These are phyloP conservation scores for Tympanoctomys barrerae DNA, from an alignment of 2,797 vertebrate genomes.

Conservation along the genomic window DNA sequence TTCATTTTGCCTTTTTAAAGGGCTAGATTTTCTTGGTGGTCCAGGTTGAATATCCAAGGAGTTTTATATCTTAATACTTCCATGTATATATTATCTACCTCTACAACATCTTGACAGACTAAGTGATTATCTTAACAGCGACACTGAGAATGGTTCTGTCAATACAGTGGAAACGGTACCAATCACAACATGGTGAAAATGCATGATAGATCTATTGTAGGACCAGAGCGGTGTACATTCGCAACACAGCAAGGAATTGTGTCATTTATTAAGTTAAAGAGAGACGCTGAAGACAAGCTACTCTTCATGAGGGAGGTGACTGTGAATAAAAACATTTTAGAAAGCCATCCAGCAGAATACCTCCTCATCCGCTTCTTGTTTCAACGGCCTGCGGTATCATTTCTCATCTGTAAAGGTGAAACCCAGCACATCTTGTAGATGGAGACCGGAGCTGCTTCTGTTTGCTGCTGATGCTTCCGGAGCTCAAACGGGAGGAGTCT, in stretches of 20 bases:
- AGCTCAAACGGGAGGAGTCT: too few species aligned
- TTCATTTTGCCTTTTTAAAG: too few species aligned
- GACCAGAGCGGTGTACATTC: background rate
- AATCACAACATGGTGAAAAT: background rate
- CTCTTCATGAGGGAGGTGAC: background rate
- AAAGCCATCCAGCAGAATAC: background rate
- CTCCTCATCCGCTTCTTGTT: background rate
- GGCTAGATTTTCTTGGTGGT: too few species aligned
- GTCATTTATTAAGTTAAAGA: background rate
- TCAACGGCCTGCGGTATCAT: too few species aligned
- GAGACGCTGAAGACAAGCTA: too few species aligned
- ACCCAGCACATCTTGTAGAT: background rate
- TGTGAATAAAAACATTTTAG: too few species aligned
- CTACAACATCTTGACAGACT: background rate
- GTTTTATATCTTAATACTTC: background rate
- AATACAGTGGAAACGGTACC: background rate
- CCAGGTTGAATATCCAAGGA: conserved; percentile 13
- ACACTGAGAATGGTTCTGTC: background rate
- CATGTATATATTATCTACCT: background rate
- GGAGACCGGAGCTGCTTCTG: background rate
- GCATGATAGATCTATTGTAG: background rate
- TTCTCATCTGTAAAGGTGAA: background rate
- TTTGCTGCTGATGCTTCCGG: background rate
- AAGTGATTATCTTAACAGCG: too few species aligned
- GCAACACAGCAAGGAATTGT: too few species aligned